A percentile compares a stretch with the other conserved stretches of the same genome.
Evolutionary conservation across 2,113 vertebrate species (phyloP).

Genomic region (Zeus faber): DNA sequence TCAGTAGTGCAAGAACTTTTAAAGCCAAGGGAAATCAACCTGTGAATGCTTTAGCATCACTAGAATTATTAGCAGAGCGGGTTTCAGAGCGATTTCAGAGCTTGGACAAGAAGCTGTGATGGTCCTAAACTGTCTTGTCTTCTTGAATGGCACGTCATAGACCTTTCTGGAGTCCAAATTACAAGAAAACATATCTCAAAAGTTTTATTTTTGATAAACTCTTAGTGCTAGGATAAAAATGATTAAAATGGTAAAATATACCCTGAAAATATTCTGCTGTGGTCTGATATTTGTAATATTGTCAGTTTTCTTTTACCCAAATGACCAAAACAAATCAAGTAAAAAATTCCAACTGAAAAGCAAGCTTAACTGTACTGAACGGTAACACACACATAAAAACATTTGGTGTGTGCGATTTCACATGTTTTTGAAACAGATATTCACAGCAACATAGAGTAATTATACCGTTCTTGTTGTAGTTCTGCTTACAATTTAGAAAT

Average conservation of each 20-base stretch:
- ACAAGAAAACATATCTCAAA: not conserved
- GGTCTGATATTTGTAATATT: too few relatives aligned
- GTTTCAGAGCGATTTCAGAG: not conserved
- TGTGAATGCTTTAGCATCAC: slow-evolving; percentile 2
- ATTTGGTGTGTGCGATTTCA: too few relatives aligned
- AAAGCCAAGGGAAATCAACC: slow-evolving; percentile 11
- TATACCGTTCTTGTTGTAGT: too few relatives aligned
- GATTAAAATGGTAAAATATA: too few relatives aligned
- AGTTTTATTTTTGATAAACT: slow-evolving; percentile 1
- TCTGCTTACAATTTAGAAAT: too few relatives aligned
- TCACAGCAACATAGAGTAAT: too few relatives aligned
- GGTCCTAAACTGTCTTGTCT: slow-evolving; percentile 1
- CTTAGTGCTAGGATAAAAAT: not conserved
- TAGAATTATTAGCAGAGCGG: slow-evolving; percentile 3
- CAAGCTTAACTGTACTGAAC: not conserved
- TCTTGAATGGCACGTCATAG: slow-evolving; percentile 2
- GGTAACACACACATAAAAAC: too few relatives aligned
- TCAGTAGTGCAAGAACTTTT: slow-evolving; percentile 14
- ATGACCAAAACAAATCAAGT: too few relatives aligned
- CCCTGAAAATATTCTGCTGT: too few relatives aligned
- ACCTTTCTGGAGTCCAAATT: too few relatives aligned
- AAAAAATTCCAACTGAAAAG: not conserved
- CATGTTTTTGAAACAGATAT: not conserved
- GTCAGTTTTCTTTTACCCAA: too few relatives aligned
- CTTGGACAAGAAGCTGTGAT: not conserved